Base-by-base conservation (phyloP, 1,140 invertebrate species). In the Sipha flava region DNA sequence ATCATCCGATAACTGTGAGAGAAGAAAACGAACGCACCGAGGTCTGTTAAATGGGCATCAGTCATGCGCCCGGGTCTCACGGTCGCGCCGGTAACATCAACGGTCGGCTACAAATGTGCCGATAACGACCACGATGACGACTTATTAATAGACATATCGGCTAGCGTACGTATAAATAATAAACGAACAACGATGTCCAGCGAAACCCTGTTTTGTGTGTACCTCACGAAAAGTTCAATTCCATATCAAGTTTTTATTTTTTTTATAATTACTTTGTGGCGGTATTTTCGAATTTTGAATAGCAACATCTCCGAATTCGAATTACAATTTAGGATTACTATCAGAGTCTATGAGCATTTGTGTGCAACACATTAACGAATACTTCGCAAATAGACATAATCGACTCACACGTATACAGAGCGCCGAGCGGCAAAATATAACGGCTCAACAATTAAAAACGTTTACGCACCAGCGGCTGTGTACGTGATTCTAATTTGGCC, bases 401-500 rank as follows among this genome's bases (percentile, higher is more conserved):
- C 45, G 45, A 47, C 45, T 18, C 7, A 14, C 10, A 66, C 29
- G 47, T 49, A 54, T 16, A 45, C 23, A 52, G 45, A 72, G 18
- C 29, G 29, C 10, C 29, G 29, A 62, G 54, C 29, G 2, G 54
- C 16, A 62, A n/a, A n/a, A n/a, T 10, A 23, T 73, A 77, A 77
- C 73, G 73, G 73, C 2, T 21, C 14, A 3, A 77, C 52, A 77
- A 75, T 75, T 75, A 75, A 77, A 77, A 57, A 43, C 52, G 52
- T 77, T 77, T 59, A 77, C 73, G 73, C 73, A 29, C 37, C 49
- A 75, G 6, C 72, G 49, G 49, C n/a, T 16, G 34, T 16, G 73
- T 77, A 77, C 52, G 52, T 77, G 73, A 77, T 77, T 29, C 31
- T 75, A 75, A 59, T 57, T 77, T 77, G 52, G 73, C 73, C 52